A percentile compares a stretch with the other conserved stretches of the same genome.
phyloP scores from a whole-genome alignment of 2,797 vertebrate genomes.

The Channallabes apus region DNA sequence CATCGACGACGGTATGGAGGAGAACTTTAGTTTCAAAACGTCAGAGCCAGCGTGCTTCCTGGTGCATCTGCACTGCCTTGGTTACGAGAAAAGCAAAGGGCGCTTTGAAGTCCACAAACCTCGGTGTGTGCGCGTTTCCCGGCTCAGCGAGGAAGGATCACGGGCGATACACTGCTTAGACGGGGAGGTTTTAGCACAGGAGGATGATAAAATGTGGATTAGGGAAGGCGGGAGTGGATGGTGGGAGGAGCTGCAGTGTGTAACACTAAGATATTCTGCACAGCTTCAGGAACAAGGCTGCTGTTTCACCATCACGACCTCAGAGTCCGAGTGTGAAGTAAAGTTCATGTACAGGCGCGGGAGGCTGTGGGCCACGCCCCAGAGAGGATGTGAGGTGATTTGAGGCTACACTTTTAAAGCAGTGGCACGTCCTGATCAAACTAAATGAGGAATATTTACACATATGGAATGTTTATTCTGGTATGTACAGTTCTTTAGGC shows the following conservation, averaged over 20 bases:
- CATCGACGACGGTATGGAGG: conserved; percentile 61
- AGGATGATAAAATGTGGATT: conserved; percentile 56
- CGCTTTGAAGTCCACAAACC: conserved; percentile 42
- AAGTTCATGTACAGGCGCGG: conserved; percentile 55
- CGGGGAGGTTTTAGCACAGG: conserved; percentile 44
- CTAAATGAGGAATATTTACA: not conserved
- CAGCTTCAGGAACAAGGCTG: conserved; percentile 54
- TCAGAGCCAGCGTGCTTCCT: conserved; percentile 55
- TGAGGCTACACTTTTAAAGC: conserved; percentile 27
- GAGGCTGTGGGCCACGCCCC: conserved; percentile 49
- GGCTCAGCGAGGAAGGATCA: conserved; percentile 24
- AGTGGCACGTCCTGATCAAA: not conserved
- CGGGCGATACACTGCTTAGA: conserved; percentile 24
- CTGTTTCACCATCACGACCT: conserved; percentile 55
- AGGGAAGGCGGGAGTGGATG: conserved; percentile 41
- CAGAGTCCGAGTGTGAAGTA: conserved; percentile 53
- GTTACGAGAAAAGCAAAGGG: conserved; percentile 49
- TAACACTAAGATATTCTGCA: conserved; percentile 28
- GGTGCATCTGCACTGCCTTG: conserved; percentile 53
- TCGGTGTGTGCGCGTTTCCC: conserved; percentile 39
- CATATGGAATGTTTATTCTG: not conserved
- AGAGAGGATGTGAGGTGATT: conserved; percentile 53
- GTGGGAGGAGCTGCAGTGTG: conserved; percentile 38
- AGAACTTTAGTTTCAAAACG: conserved; percentile 53
- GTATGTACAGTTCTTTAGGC: not conserved